Percentiles rank a stretch among this genome's conserved stretches.
These are phyloP conservation scores for Acrobasis repandana DNA, from an alignment of 2,888 invertebrate genomes.

Conservation along the genomic window DNA sequence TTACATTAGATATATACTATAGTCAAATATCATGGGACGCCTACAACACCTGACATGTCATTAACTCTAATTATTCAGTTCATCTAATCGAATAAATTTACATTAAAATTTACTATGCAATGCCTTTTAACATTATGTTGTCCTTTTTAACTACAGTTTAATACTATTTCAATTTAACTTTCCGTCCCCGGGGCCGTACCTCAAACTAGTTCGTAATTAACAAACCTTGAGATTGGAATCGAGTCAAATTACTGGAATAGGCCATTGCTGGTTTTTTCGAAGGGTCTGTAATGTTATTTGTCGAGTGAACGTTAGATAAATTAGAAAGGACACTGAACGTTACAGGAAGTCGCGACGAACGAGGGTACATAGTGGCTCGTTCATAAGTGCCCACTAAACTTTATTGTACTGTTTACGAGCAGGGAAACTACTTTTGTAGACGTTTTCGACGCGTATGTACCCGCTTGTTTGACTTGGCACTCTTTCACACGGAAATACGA, in stretches of 20 bases:
- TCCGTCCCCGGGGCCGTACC: not conserved
- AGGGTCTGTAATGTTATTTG: slow-evolving; percentile 42
- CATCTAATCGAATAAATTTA: not conserved
- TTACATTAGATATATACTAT: no score
- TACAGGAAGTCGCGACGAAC: slow-evolving; percentile 38
- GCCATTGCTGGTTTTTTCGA: slow-evolving; percentile 23
- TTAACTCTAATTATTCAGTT: not conserved
- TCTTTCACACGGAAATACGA: slow-evolving; percentile 31
- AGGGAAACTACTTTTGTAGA: slow-evolving; percentile 49
- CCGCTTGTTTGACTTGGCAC: slow-evolving; percentile 34
- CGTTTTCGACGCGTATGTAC: slow-evolving; percentile 39
- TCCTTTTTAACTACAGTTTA: not conserved
- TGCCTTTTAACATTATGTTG: not conserved
- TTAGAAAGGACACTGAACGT: slow-evolving; percentile 45
- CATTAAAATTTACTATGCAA: not conserved
- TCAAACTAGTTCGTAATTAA: slow-evolving; percentile 12
- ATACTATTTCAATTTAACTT: slow-evolving; percentile 3
- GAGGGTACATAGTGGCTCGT: slow-evolving; percentile 40
- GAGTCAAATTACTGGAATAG: slow-evolving; percentile 26
- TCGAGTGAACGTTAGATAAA: slow-evolving; percentile 51
- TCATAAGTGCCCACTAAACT: slow-evolving; percentile 73
- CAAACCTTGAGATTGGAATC: slow-evolving; percentile 15
- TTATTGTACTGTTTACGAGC: slow-evolving; percentile 73
- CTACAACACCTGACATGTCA: no score
- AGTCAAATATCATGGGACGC: no score